A percentile compares a stretch with the other conserved stretches of the same genome.
Conservation (phyloP, 1,140 invertebrate species). For the Aleiodes sp. region DNA sequence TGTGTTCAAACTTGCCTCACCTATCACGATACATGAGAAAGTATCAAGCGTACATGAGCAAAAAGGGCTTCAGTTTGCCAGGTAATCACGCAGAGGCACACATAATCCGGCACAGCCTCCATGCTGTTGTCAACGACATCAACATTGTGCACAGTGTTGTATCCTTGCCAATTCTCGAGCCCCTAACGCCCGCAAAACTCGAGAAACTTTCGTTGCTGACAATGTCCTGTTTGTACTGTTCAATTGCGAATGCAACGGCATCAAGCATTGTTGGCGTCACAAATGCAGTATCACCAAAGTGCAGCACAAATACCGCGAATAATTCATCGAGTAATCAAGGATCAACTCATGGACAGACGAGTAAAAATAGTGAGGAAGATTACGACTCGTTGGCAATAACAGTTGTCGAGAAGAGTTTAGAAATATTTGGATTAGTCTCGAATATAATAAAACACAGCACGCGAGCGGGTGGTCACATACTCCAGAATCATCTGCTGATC, state of each 20-base stretch:
- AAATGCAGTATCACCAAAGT: constrained; percentile 72
- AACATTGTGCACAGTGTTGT: constrained; percentile 84
- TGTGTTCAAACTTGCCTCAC: constrained; percentile 79
- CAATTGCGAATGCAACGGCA: constrained; percentile 76
- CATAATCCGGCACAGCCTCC: constrained; percentile 77
- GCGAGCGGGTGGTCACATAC: constrained; percentile 84
- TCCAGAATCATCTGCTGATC: constrained; percentile 89
- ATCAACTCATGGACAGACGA: constrained; percentile 44
- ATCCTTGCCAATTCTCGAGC: constrained; percentile 86
- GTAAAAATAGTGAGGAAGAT: constrained; percentile 74
- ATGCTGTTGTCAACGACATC: constrained; percentile 83
- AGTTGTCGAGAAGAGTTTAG: constrained; percentile 78
- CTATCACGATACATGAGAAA: constrained; percentile 78
- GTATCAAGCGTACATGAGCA: constrained; percentile 75
- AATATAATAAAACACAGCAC: constrained; percentile 85
- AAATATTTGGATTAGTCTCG: constrained; percentile 85
- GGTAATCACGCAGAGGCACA: constrained; percentile 79
- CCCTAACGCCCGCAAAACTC: constrained; percentile 81
- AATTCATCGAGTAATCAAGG: constrained; percentile 30
- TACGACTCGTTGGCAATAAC: constrained; percentile 75
- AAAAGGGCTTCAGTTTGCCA: constrained; percentile 74
- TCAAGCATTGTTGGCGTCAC: constrained; percentile 74
- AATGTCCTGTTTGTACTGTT: constrained; percentile 82
- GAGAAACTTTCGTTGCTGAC: constrained; percentile 80
- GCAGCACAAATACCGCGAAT: constrained; percentile 62